Base-by-base conservation (phyloP, 2,888 invertebrate genomes). In the Megalurothrips usitatus region DNA sequence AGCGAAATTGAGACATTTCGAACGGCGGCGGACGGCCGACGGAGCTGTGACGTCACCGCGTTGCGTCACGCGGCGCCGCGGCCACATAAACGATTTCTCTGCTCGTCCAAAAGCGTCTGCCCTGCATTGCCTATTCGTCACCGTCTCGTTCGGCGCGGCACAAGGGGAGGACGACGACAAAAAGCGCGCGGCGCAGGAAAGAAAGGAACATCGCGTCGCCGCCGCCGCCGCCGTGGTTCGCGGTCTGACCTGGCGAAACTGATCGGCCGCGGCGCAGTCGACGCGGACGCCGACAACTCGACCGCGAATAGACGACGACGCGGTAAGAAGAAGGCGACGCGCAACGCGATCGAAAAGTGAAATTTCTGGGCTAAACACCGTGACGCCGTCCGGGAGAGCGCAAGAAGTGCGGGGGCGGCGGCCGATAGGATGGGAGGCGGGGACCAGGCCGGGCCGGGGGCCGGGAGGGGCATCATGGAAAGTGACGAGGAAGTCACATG, bases 191-290 rank as follows among this genome's bases (percentile, higher is more conserved):
- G 52, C 12, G 63, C 19, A 43, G 34, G 68, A 75, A 26, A 75
- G 23, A 75, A 9, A 8, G 68, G 23, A 26, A 12, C 68, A 26
- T 75, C 68, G 68, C n/a, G 19, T 17, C n/a, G 68, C 23, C n/a
- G 68, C 23, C 23, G 68, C 68, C n/a, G 23, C 11, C 68, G 68
- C 14, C 10, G 12, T n/a, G 58, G 58, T 58, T 58, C 58, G 68
- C 68, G 68, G 68, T 75, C 12, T 75, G 68, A 75, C 68, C 68
- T 75, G 68, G 68, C 68, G 68, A 75, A 75, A 75, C 68, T 75
- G 68, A 75, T 75, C 68, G 68, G 23, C 23, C 68, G 12, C 8
- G 26, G 26, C 68, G 68, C 23, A 12, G 58, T 6, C 14, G 58
- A 6, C 34, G 34, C 34, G 3, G 26, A 26, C 68, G 68, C 23